Conservation (phyloP, 2,888 invertebrate genomes). For the Cheilosia vernalis region DNA sequence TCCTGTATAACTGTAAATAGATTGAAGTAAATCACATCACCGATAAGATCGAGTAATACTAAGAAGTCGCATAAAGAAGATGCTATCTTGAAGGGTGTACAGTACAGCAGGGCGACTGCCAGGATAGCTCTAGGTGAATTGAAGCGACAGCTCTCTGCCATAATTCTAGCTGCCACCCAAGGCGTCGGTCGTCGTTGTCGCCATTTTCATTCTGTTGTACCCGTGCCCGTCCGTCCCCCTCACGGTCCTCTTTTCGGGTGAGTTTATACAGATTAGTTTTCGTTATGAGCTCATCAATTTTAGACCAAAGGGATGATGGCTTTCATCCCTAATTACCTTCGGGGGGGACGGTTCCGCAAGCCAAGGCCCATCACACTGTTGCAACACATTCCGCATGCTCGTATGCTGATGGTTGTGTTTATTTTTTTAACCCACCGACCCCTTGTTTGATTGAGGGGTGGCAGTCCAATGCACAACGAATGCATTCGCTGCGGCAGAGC, state of each 20-base stretch:
- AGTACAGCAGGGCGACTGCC: slow-evolving; percentile 8
- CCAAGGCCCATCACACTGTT: slow-evolving; percentile 31
- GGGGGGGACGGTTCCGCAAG: slow-evolving; percentile 15
- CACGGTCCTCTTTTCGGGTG: slow-evolving; percentile 65
- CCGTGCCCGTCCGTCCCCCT: slow-evolving; percentile 28
- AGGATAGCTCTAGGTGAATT: slow-evolving; percentile 43
- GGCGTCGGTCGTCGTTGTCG: slow-evolving; percentile 75
- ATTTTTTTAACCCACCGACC: neutral
- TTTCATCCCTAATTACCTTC: slow-evolving; percentile 62
- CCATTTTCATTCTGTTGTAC: slow-evolving; percentile 66
- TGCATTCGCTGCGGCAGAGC: slow-evolving; percentile 58
- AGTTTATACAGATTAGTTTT: slow-evolving; percentile 72
- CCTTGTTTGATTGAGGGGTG: slow-evolving; percentile 53
- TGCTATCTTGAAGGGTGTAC: slow-evolving; percentile 73
- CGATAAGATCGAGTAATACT: slow-evolving; percentile 75
- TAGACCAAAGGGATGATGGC: slow-evolving; percentile 45
- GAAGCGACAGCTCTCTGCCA: slow-evolving; percentile 73
- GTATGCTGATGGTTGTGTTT: slow-evolving; percentile 1
- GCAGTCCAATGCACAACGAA: slow-evolving; percentile 31
- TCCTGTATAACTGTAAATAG: slow-evolving; percentile 73
- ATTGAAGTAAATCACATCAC: slow-evolving; percentile 75
- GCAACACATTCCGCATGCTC: slow-evolving; percentile 14
- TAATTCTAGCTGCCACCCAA: slow-evolving; percentile 75
- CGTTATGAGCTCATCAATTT: slow-evolving; percentile 75
- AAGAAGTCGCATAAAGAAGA: slow-evolving; percentile 76